phyloP scores from a whole-genome alignment of 2,797 vertebrate species.

The Ammospiza maritima region DNA sequence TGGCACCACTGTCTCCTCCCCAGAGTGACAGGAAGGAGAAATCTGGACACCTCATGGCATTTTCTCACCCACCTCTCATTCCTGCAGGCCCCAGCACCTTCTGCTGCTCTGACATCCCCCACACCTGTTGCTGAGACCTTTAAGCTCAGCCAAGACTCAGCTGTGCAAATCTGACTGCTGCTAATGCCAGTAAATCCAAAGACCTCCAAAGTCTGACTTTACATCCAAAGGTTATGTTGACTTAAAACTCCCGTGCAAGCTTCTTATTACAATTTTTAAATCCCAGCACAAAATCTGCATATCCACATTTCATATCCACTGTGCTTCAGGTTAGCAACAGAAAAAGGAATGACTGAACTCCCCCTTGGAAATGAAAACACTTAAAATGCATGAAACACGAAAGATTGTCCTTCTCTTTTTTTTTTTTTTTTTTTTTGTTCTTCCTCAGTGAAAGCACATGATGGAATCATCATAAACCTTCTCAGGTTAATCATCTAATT shows the following conservation, averaged over 20 bases:
- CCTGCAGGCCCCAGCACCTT: neutral
- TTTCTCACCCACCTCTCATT: neutral
- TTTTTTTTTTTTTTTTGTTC: neutral
- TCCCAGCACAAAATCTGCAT: neutral
- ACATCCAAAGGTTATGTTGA: conserved; percentile 18
- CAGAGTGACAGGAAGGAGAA: fast-evolving
- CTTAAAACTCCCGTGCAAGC: neutral
- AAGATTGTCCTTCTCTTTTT: neutral
- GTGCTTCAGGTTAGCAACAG: neutral
- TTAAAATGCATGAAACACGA: neutral
- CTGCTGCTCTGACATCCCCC: neutral
- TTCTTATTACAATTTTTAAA: conserved; percentile 24
- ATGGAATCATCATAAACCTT: neutral
- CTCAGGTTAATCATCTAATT: conserved; percentile 45
- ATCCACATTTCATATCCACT: neutral
- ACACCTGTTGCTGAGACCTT: neutral
- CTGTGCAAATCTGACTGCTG: conserved; percentile 33
- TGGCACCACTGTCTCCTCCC: neutral
- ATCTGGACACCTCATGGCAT: neutral
- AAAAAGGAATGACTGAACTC: neutral
- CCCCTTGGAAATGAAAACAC: neutral
- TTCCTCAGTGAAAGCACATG: neutral
- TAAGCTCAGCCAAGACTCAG: conserved; percentile 9
- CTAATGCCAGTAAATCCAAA: conserved; percentile 35
- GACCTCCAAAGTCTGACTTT: conserved; percentile 15